Evolutionary conservation across 1,140 invertebrate genomes (phyloP).

Genomic region (Schlechtendalia chinensis): DNA sequence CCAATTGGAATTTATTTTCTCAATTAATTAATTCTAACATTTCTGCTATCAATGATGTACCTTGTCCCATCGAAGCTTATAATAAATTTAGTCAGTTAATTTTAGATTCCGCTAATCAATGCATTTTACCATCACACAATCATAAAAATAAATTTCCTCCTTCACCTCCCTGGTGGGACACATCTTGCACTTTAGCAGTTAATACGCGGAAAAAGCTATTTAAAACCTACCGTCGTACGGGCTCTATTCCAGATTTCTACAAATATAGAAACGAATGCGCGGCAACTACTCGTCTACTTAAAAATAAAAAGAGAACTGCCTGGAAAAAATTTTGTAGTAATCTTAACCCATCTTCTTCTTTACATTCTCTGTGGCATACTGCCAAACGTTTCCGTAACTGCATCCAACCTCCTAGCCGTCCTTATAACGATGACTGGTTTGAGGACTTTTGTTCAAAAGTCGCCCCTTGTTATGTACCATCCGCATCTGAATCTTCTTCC

Average conservation of each 20-base stretch:
- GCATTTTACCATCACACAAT: neutral
- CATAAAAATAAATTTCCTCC: neutral
- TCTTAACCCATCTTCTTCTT: neutral
- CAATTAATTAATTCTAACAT: neutral
- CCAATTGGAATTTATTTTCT: neutral
- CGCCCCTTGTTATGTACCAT: neutral
- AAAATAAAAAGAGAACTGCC: neutral
- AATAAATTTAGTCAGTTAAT: neutral
- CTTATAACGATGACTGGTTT: neutral
- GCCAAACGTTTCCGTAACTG: neutral
- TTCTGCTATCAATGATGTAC: neutral
- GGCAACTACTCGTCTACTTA: neutral
- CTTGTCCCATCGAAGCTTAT: neutral
- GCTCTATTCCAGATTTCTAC: neutral
- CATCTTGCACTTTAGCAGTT: neutral
- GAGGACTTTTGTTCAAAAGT: neutral
- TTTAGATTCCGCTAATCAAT: neutral
- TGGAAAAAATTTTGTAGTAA: neutral
- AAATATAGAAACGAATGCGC: neutral
- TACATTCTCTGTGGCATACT: neutral
- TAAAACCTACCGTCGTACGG: neutral
- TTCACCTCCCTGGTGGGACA: neutral
- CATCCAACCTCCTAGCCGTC: neutral
- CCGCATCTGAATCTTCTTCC: neutral
- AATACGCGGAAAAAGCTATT: neutral